These are phyloP conservation scores for Microctenopoma steveboyesi DNA, from an alignment of 2,797 vertebrate species.

Conservation along the genomic window DNA sequence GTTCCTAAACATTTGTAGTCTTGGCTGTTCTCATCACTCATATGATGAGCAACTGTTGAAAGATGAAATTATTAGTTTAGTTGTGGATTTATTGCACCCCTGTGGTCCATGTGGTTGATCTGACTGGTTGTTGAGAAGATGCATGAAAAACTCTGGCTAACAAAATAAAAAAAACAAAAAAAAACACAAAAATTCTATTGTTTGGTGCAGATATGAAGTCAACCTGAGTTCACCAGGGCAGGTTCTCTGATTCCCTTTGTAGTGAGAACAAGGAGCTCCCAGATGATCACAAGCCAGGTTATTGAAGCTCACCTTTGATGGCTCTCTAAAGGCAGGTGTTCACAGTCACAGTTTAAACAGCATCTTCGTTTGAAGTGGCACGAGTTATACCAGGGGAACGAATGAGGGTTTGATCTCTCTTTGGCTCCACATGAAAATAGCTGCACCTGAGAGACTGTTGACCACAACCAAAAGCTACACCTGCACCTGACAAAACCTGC, in stretches of 20 bases:
- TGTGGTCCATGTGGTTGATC: not conserved
- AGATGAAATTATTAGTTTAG: not conserved
- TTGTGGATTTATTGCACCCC: not conserved
- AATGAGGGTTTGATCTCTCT: slow-evolving; percentile 58
- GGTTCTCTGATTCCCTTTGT: slow-evolving; percentile 52
- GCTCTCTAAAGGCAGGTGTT: slow-evolving; percentile 68
- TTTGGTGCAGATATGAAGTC: slow-evolving; percentile 38
- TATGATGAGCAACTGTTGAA: not conserved
- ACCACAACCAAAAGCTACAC: slow-evolving; percentile 52
- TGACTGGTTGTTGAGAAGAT: slow-evolving; percentile 1
- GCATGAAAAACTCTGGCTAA: not conserved
- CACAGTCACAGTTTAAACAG: slow-evolving; percentile 58
- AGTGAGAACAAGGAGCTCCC: slow-evolving; percentile 45
- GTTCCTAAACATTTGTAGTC: too few relatives aligned
- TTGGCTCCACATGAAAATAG: slow-evolving; percentile 55
- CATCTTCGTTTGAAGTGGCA: slow-evolving; percentile 64
- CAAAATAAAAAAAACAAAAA: not conserved
- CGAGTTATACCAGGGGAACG: slow-evolving; percentile 31
- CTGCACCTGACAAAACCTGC: slow-evolving; percentile 43
- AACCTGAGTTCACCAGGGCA: slow-evolving; percentile 54
- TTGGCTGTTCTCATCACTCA: not conserved
- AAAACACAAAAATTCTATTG: slow-evolving; percentile 7
- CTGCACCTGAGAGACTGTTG: slow-evolving; percentile 59
- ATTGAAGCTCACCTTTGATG: slow-evolving; percentile 62
- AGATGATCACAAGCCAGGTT: slow-evolving; percentile 37